Evolutionary conservation across 2,797 vertebrate species (phyloP).

Genomic region (Pogonophryne albipinna): DNA sequence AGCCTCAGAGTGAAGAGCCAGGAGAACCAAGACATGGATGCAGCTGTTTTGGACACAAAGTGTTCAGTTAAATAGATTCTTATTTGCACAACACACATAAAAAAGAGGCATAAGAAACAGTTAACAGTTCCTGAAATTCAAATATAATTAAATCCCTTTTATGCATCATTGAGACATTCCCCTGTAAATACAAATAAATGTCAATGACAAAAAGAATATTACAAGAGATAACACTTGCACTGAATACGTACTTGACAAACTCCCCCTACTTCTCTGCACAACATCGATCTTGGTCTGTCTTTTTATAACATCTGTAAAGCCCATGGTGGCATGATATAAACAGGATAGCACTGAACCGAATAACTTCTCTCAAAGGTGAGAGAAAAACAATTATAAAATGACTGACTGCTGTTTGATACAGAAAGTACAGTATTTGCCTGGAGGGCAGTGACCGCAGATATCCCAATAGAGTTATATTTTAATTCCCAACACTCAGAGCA

Average conservation of each 20-base stretch:
- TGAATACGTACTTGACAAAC: not conserved
- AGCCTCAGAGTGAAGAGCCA: slow-evolving; percentile 45
- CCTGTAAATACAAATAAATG: not conserved
- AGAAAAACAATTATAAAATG: slow-evolving; percentile 7
- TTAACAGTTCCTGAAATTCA: not conserved
- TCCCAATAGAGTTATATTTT: not conserved
- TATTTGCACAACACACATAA: not conserved
- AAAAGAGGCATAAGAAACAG: slow-evolving; percentile 3
- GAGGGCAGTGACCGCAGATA: slow-evolving; percentile 8
- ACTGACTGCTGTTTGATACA: not conserved
- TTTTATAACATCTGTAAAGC: slow-evolving; percentile 48
- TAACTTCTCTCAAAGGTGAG: slow-evolving; percentile 30
- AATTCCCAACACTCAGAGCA: not conserved
- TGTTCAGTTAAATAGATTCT: not conserved
- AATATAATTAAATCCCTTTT: not conserved
- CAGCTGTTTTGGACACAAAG: not conserved
- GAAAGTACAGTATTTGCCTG: not conserved
- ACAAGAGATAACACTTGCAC: not conserved
- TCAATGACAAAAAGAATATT: not conserved
- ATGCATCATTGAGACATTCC: not conserved
- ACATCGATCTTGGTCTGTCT: slow-evolving; percentile 21
- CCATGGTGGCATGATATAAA: slow-evolving; percentile 26
- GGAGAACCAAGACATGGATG: slow-evolving; percentile 54
- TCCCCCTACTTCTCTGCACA: slow-evolving; percentile 3
- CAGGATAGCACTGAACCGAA: slow-evolving; percentile 23